Evolutionary conservation across 2,888 invertebrate species (phyloP).

Genomic region (Prosapia bicincta): DNA sequence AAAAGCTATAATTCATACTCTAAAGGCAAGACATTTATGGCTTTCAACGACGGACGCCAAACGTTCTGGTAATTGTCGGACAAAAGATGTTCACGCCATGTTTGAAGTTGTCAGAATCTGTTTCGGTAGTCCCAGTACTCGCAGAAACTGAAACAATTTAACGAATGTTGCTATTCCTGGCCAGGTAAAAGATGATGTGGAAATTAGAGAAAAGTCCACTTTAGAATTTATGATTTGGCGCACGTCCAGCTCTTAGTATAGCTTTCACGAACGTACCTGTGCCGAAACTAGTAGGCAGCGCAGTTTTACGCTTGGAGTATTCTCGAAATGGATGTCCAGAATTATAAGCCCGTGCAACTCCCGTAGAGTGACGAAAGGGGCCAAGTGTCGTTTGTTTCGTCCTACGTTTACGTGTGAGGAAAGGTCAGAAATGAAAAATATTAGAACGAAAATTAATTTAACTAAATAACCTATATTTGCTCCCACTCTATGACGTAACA

Average conservation of each 20-base stretch:
- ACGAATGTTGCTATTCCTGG: no score
- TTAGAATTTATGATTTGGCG: neutral
- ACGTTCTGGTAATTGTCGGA: neutral
- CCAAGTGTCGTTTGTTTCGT: no score
- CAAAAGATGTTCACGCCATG: neutral
- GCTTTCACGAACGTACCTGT: neutral
- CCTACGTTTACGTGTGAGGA: no score
- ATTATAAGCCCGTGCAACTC: neutral
- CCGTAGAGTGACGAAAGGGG: no score
- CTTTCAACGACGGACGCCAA: neutral
- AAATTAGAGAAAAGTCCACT: neutral
- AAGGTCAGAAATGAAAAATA: no score
- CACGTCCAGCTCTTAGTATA: neutral
- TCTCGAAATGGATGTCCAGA: neutral
- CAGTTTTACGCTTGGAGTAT: neutral
- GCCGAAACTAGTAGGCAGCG: neutral
- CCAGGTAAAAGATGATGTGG: neutral
- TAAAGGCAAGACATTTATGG: neutral
- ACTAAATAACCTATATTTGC: no score
- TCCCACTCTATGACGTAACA: no score
- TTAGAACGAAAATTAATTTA: no score
- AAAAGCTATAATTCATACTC: neutral
- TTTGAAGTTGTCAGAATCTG: neutral
- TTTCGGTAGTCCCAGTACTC: neutral
- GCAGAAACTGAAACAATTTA: no score